Evolutionary conservation across 1,140 invertebrate species (phyloP), one percentile per base, ranked within the genome.

Genomic region (Portunus trituberculatus): DNA sequence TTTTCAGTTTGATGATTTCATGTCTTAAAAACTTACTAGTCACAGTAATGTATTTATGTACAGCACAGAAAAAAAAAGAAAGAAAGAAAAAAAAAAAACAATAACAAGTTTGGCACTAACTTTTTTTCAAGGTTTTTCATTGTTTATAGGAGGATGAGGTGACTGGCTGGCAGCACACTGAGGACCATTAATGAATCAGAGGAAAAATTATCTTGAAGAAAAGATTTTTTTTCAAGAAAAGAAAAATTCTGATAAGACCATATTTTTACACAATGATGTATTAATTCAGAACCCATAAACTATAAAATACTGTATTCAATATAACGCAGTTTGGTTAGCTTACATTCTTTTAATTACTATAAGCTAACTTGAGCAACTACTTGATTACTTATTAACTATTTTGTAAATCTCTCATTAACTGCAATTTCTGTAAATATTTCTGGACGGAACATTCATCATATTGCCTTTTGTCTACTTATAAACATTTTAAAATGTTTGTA

Each of bases 351-450:
- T 67, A 10, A 83, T 46, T 7, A 93, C 48, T 52, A 87, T 67
- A 83, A 93, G 86, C 92, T 87, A 93, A 93, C 45, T 93, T 93
- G 92, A 93, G 92, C 92, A 93, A 93, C 32, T 93, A 52, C 31
- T 52, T 93, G 32, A 86, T 45, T 87, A 93, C 86, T n/a, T 87
- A 28, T 0, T 76, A 91, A 20, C 29, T 91, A 91, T 76, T 39
- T 31, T 76, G 29, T 76, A 91, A 76, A 25, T 91, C 67, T 91
- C 52, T 59, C n/a, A 91, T 91, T 59, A 93, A 93, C 48, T 84
- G 45, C 7, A 82, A 52, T 83, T 87, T 87, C 45, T 84, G 84
- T 87, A 93, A 93, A 93, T 93, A 93, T 82, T 93, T 83, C 45
- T 93, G 92, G 92, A 93, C 92, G 92, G 92, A 93, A 67, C 92